A percentile compares a stretch with the other conserved stretches of the same genome.
Conservation (phyloP, 2,113 vertebrate species). For the Tympanuchus pallidicinctus region DNA sequence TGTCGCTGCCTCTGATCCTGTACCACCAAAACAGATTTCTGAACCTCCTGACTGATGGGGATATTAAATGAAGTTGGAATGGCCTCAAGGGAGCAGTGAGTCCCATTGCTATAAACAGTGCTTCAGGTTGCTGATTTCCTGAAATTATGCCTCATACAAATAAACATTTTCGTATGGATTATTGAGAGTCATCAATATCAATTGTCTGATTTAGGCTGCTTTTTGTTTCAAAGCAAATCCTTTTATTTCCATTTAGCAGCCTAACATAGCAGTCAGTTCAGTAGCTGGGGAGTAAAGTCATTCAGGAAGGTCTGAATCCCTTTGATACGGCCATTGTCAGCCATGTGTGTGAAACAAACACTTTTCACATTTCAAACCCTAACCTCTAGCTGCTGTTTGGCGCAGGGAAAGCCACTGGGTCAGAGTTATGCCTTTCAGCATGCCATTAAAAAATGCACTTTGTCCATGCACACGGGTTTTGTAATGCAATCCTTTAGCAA, state of each 20-base stretch:
- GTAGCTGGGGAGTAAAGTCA: not conserved
- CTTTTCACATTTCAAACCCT: constrained; percentile 20
- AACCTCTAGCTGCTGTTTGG: not conserved
- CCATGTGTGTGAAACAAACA: not conserved
- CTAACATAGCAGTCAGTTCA: not conserved
- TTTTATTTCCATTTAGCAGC: not conserved
- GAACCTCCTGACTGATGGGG: not conserved
- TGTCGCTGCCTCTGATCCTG: not conserved
- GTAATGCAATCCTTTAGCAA: constrained; percentile 59
- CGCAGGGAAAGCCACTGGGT: not conserved
- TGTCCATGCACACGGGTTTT: constrained; percentile 21
- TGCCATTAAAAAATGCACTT: constrained; percentile 32
- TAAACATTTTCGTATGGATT: not conserved
- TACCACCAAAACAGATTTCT: not conserved
- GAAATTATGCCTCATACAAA: not conserved
- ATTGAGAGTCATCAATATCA: not conserved
- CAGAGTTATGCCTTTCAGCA: not conserved
- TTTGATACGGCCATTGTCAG: not conserved
- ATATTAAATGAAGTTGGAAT: not conserved
- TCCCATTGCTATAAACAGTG: not conserved
- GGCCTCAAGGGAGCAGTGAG: not conserved
- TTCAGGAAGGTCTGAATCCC: not conserved
- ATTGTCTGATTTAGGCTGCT: not conserved
- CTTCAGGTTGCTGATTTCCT: not conserved
- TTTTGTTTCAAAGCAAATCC: not conserved